Percentiles rank a stretch among this genome's conserved stretches.
These are phyloP conservation scores for Poeciliopsis paucimaculata DNA, from an alignment of 2,797 vertebrate genomes.

Conservation along the genomic window DNA sequence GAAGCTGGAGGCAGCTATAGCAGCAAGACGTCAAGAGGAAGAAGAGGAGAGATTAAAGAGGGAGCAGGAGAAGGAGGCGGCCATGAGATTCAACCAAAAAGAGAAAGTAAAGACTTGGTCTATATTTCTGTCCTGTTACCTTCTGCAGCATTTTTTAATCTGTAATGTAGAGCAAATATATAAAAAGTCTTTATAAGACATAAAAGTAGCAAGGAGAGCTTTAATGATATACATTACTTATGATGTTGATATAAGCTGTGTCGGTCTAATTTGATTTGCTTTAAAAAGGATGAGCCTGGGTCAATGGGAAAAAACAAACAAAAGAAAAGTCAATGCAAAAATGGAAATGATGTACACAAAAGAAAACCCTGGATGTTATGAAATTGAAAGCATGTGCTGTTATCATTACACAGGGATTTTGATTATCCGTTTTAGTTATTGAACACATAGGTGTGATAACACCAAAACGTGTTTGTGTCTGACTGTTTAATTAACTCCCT, in stretches of 20 bases:
- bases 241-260: not conserved
- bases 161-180: not conserved
- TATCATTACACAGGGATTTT: slow-evolving; percentile 37
- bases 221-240: slow-evolving; percentile 7
- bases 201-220: not conserved
- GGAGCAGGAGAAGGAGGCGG: slow-evolving; percentile 80
- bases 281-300: not conserved
- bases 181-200: not conserved
- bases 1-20: slow-evolving; percentile 85
- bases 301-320: not conserved
- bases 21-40: slow-evolving; percentile 82
- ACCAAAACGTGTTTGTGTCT: slow-evolving; percentile 33
- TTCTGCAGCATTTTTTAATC: slow-evolving; percentile 7
- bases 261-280: not conserved
- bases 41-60: slow-evolving; percentile 81
- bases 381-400: slow-evolving; percentile 28
- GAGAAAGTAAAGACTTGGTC: slow-evolving; percentile 66
- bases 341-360: slow-evolving; percentile 3
- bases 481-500: slow-evolving; percentile 75
- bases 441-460: slow-evolving; percentile 40
- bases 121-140: not conserved
- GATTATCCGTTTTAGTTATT: slow-evolving; percentile 50
- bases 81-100: slow-evolving; percentile 84
- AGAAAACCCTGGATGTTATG: slow-evolving; percentile 13
- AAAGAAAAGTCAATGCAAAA: not conserved